phyloP scores from a whole-genome alignment of 2,797 vertebrate genomes.

The Capromys pilorides region DNA sequence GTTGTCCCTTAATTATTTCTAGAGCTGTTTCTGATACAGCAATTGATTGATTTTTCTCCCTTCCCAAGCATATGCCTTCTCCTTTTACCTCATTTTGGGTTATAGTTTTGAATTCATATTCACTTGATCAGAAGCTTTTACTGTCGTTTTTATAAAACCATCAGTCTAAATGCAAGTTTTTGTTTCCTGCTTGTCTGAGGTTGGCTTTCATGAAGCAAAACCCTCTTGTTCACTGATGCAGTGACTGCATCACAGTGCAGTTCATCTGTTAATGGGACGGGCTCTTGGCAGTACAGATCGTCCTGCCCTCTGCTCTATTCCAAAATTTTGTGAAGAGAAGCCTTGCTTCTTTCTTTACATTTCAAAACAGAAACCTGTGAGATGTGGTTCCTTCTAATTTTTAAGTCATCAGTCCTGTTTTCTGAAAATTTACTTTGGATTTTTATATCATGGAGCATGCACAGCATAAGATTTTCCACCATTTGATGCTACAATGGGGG shows the following conservation, averaged over 20 bases:
- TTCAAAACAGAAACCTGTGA: not conserved
- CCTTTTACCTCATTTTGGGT: not conserved
- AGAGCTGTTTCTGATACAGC: not conserved
- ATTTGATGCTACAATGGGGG: not conserved
- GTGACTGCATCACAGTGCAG: not conserved
- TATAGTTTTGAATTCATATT: constrained; percentile 27
- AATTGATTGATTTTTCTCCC: not conserved
- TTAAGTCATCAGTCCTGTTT: not conserved
- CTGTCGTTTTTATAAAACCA: constrained; percentile 20
- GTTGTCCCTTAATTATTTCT: not conserved
- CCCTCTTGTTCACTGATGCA: not conserved
- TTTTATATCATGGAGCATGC: not conserved
- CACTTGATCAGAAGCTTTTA: not conserved
- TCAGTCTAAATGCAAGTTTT: not conserved
- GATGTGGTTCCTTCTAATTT: not conserved
- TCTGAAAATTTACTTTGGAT: constrained; percentile 13
- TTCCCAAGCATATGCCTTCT: not conserved
- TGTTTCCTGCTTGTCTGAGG: not conserved
- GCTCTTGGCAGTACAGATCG: not conserved
- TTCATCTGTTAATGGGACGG: not conserved
- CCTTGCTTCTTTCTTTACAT: not conserved
- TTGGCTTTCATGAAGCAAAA: not conserved
- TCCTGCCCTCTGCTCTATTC: not conserved
- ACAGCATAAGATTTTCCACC: not conserved
- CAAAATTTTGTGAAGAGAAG: not conserved